A percentile compares a stretch with the other conserved stretches of the same genome.
phyloP scores from a whole-genome alignment of 2,888 invertebrate genomes.

The Tiphia femorata region DNA sequence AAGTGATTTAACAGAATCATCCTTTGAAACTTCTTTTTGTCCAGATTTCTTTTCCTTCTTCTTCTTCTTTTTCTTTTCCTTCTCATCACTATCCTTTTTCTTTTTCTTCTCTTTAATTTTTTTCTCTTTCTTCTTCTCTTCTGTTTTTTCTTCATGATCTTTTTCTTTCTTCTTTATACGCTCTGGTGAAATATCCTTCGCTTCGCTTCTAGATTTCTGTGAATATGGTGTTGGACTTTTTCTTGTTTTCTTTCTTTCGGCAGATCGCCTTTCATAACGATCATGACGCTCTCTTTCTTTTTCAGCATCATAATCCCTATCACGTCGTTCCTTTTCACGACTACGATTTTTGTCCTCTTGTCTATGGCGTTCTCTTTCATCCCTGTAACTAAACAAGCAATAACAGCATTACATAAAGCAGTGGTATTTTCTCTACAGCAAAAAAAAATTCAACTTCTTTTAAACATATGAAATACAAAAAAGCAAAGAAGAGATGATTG shows the following conservation, averaged over 20 bases:
- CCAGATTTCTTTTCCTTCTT: constrained; percentile 62
- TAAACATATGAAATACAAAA: neutral
- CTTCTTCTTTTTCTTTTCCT: constrained; percentile 72
- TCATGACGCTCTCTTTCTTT: constrained; percentile 70
- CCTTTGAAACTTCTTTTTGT: constrained; percentile 56
- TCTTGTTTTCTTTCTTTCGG: constrained; percentile 63
- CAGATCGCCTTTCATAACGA: constrained; percentile 60
- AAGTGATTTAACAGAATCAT: constrained; percentile 28
- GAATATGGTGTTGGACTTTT: constrained; percentile 63
- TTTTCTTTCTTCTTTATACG: constrained; percentile 73
- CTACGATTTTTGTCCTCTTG: constrained; percentile 67
- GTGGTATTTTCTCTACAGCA: no score
- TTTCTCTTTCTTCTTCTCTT: constrained; percentile 70
- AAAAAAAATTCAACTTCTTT: neutral
- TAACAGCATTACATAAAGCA: neutral
- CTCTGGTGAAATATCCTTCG: constrained; percentile 65
- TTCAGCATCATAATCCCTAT: constrained; percentile 58
- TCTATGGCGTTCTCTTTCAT: constrained; percentile 66
- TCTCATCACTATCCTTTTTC: constrained; percentile 72
- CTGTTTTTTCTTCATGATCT: constrained; percentile 67
- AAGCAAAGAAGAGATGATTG: neutral
- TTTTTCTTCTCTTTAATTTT: constrained; percentile 69
- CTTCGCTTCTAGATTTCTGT: constrained; percentile 63
- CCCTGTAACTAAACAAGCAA: constrained; percentile 51
- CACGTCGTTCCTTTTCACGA: constrained; percentile 64